These are phyloP conservation scores for Pygoscelis antarcticus DNA, from an alignment of 2,113 vertebrate genomes.

Conservation along the genomic window DNA sequence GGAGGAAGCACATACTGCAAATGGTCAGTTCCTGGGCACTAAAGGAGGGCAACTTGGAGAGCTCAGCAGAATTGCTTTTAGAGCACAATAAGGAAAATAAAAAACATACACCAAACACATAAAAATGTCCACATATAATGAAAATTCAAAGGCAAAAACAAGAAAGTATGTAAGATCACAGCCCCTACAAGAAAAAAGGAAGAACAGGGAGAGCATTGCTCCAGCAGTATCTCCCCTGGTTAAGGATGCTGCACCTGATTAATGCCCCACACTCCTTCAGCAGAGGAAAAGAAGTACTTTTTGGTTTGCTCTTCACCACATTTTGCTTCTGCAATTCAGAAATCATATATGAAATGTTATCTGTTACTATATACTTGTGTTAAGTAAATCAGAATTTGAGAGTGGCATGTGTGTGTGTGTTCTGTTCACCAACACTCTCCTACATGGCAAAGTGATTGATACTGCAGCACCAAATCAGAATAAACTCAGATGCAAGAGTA, in stretches of 20 bases:
- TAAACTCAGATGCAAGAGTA: not conserved
- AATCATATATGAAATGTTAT: not conserved
- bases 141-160: not conserved
- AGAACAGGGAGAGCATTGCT: not conserved
- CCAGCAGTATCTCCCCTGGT: not conserved
- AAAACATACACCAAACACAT: not conserved
- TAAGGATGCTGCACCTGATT: not conserved
- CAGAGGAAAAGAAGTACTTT: not conserved
- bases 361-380: not conserved
- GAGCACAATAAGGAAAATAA: not conserved
- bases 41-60: not conserved
- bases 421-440: not conserved
- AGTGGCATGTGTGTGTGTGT: too few species aligned
- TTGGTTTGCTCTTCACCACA: not conserved
- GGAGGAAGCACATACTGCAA: not conserved
- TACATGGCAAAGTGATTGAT: not conserved
- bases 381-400: not conserved
- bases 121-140: not conserved
- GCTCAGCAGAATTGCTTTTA: not conserved
- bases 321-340: not conserved
- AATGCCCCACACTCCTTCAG: not conserved
- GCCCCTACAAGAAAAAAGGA: not conserved
- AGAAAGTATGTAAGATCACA: not conserved
- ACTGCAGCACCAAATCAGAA: not conserved
- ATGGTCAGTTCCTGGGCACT: not conserved